Conservation (phyloP, 2,797 vertebrate species). For the Dipus sagitta region DNA sequence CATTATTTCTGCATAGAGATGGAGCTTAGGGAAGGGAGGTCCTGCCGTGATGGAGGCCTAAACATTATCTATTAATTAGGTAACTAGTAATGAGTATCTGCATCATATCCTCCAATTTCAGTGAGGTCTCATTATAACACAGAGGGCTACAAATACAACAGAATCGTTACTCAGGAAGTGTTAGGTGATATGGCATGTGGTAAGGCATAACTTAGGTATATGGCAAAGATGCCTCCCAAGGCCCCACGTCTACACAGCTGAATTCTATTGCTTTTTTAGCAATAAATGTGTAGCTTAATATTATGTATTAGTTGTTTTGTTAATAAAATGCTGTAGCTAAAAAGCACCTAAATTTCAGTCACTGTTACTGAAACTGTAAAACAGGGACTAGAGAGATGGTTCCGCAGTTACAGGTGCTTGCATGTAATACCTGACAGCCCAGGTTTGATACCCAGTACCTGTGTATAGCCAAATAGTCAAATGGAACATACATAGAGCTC, state of each 20-base stretch:
- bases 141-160: not conserved
- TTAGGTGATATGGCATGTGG: not conserved
- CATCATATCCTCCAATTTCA: not conserved
- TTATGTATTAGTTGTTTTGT: not conserved
- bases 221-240: not conserved
- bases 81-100: not conserved
- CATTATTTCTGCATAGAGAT: not conserved
- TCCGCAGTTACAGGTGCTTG: too few relatives aligned
- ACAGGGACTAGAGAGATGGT: too few relatives aligned
- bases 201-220: not conserved
- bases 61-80: not conserved
- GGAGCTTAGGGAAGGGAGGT: not conserved
- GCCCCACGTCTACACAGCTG: not conserved
- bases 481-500: not conserved
- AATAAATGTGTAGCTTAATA: not conserved
- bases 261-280: not conserved
- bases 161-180: not conserved
- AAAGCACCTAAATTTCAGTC: not conserved
- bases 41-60: not conserved
- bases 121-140: not conserved
- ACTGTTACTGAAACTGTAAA: not conserved
- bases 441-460: too few relatives aligned
- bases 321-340: not conserved
- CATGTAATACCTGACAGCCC: too few relatives aligned
- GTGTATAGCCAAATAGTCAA: too few relatives aligned